phyloP scores from a whole-genome alignment of 2,888 invertebrate genomes.

The Brassicogethes aeneus region DNA sequence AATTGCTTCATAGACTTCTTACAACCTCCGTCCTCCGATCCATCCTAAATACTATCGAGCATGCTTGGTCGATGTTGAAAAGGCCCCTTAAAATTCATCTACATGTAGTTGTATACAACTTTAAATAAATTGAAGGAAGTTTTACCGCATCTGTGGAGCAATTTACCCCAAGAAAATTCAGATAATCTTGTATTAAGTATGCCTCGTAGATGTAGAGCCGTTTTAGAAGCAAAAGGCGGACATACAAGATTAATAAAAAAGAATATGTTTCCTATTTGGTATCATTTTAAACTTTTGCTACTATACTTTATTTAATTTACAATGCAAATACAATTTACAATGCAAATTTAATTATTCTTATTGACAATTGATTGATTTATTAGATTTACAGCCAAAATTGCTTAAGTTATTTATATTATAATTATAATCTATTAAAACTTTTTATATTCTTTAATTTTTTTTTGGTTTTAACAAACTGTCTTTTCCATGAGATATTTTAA shows the following conservation, averaged over 20 bases:
- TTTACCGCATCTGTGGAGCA: background rate
- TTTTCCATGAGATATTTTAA: too few species aligned
- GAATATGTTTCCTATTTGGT: background rate
- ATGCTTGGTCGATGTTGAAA: too few species aligned
- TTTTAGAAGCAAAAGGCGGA: background rate
- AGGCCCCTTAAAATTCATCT: too few species aligned
- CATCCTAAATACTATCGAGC: too few species aligned
- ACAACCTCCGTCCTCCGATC: too few species aligned
- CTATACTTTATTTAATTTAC: background rate
- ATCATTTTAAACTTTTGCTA: background rate
- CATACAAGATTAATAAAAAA: background rate
- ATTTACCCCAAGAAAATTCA: background rate
- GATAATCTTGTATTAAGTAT: background rate
- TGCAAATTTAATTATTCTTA: background rate
- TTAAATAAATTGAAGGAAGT: background rate
- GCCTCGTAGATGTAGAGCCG: background rate
- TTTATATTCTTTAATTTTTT: too few species aligned
- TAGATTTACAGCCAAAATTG: too few species aligned
- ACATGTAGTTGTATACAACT: too few species aligned
- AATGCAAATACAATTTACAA: background rate
- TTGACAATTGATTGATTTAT: background rate
- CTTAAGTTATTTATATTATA: too few species aligned
- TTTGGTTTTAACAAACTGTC: too few species aligned
- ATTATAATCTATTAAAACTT: too few species aligned
- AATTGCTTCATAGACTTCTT: too few species aligned